phyloP scores from a whole-genome alignment of 2,797 vertebrate genomes.

The Loriculus beryllinus region DNA sequence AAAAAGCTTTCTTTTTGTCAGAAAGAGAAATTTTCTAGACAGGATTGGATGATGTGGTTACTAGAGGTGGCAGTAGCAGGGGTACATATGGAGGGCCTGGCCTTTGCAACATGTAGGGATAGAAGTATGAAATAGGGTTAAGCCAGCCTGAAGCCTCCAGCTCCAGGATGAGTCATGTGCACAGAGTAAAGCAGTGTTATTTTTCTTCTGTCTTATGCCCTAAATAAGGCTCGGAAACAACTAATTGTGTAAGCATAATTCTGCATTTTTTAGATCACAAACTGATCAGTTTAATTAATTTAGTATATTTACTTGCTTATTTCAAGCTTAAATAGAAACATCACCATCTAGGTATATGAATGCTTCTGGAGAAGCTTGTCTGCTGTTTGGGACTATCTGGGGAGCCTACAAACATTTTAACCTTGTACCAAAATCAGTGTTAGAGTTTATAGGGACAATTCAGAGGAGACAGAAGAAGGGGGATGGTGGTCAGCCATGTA shows the following conservation, averaged over 20 bases:
- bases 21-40: background rate
- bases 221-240: background rate
- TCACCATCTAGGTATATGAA: background rate
- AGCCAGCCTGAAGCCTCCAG: background rate
- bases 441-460: background rate
- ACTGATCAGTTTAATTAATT: background rate
- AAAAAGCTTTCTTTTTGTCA: background rate
- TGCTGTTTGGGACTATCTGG: background rate
- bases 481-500: fast-evolving
- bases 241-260: background rate
- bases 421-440: background rate
- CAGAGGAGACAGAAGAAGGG: background rate
- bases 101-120: background rate
- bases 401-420: background rate
- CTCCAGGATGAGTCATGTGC: background rate
- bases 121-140: background rate
- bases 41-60: background rate
- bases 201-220: background rate
- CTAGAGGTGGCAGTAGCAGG: background rate
- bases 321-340: background rate
- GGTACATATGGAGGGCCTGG: background rate
- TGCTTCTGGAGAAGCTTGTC: background rate
- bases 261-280: background rate
- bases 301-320: background rate
- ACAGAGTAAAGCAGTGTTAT: background rate